Base-by-base conservation (phyloP, 2,888 invertebrate species). In the Gnatocerus cornutus region DNA sequence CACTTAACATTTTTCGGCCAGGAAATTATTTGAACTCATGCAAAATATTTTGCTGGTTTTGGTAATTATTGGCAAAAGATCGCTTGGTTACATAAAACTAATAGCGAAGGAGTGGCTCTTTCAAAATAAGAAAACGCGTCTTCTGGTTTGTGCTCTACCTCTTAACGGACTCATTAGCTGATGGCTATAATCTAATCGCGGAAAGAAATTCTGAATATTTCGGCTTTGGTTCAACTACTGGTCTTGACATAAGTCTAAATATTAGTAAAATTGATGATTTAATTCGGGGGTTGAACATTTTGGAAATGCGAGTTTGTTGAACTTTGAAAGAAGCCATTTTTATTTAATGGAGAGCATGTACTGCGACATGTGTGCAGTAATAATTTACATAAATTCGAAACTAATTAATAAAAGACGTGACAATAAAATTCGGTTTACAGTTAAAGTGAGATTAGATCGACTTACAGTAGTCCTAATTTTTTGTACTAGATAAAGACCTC, bases 1-100 rank as follows among this genome's bases (percentile, higher is more conserved):
- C 59, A 59, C 45, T 59, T 59, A 59, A 59, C 46, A 59, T 59
- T 59, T 46, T 59, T 59, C 46, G 29, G 45, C n/a, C 59, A 59
- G 59, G 59, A 59, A 59, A 59, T 59, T 46, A 45, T 59, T 30
- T 30, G 45, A 59, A 43, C 59, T 12, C 41, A 56, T 43, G 45
- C 45, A 39, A 12, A 61, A 61, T 61, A 61, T 61, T 61, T 50
- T 10, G 33, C 14, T 33, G 33, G 45, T 29, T 59, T 59, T 46
- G 41, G 50, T 39, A 50, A 61, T 50, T 56, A 56, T 56, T 59
- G 43, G 56, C 39, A 43, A 56, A 59, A 59, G 46, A 45, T 59
- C 46, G 39, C 7, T 29, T 30, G 43, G 33, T 59, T 59, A 59
- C 45, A 61, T 61, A 61, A 61, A 61, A 9, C 37, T 21, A 33